Base-by-base conservation (phyloP, 2,888 invertebrate species). In the Calameuta idolon region DNA sequence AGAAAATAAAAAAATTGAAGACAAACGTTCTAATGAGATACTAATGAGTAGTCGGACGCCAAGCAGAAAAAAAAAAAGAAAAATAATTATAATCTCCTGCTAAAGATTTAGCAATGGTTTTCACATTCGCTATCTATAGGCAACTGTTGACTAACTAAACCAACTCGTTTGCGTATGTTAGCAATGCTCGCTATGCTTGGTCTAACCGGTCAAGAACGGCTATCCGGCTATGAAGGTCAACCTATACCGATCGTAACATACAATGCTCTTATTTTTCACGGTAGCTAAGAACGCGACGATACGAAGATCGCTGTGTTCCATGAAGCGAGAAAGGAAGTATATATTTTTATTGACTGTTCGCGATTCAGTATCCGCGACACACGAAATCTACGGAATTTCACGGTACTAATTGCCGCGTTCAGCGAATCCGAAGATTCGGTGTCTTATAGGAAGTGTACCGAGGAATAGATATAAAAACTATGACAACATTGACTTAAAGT, bases 171-270 rank as follows among this genome's bases (percentile, higher is more conserved):
- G 23, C 55, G 55, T 55, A 55, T 55, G 55, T 55, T 55, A 55
- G 55, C 55, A 55, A 9, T 23, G 55, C 55, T 55, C 23, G 55
- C 55, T 55, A 55, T 55, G 55, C 71, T n/a, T 71, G 34, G n/a
- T 12, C 71, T n/a, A 34, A 34, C 34, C 74, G 35, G 35, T 74
- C 74, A 34, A 74, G 74, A 31, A 30, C 35, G 35, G 30, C 34
- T 74, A 74, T 74, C 74, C 74, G 74, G 74, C 74, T 74, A 23
- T 3, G 74, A 74, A 74, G 74, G 74, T 37, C 74, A 34, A 23
- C 74, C 34, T 34, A n/a, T 30, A 37, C 31, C 74, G 35, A 74
- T 35, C 74, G 74, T 9, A 34, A 35, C 74, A 71, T 71, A 71
- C 31, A 71, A 71, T 71, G 71, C 31, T 71, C 71, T 71, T 71